A percentile compares a stretch with the other conserved stretches of the same genome.
phyloP scores from a whole-genome alignment of 2,797 vertebrate species.

The Oreochromis grahami region DNA sequence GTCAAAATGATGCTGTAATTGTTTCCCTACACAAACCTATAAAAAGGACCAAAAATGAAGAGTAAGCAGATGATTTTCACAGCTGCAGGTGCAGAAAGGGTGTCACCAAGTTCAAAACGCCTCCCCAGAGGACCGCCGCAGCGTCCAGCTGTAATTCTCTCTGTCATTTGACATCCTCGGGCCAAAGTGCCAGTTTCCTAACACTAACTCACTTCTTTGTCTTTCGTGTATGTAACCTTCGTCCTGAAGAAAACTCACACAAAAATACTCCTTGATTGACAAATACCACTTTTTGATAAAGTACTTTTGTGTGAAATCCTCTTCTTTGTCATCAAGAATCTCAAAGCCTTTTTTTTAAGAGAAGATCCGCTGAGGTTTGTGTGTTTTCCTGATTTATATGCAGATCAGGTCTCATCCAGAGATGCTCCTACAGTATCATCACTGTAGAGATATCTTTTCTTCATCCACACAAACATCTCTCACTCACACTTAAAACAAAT shows the following conservation, averaged over 20 bases:
- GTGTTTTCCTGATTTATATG: slow-evolving; percentile 52
- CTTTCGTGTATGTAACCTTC: slow-evolving; percentile 30
- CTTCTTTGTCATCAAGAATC: background rate
- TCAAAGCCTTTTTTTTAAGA: background rate
- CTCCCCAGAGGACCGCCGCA: slow-evolving; percentile 53
- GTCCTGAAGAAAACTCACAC: slow-evolving; percentile 6
- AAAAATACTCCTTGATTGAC: background rate
- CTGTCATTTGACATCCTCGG: background rate
- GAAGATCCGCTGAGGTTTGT: slow-evolving; percentile 15
- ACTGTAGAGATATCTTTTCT: slow-evolving; percentile 24
- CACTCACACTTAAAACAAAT: slow-evolving; percentile 64
- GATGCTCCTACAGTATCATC: slow-evolving; percentile 29
- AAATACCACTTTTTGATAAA: slow-evolving; percentile 11
- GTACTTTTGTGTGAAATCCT: slow-evolving; percentile 9
- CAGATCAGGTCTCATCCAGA: slow-evolving; percentile 35
- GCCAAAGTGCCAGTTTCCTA: background rate
- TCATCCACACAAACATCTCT: slow-evolving; percentile 43
- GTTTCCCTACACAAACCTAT: background rate
- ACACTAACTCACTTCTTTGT: background rate
- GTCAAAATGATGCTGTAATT: background rate
- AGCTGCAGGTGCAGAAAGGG: slow-evolving; percentile 86
- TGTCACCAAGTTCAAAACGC: slow-evolving; percentile 67
- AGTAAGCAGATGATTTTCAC: slow-evolving; percentile 62
- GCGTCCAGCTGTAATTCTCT: slow-evolving; percentile 1
- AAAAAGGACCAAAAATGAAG: slow-evolving; percentile 35